These are phyloP conservation scores for Syngnathus floridae DNA, from an alignment of 2,113 vertebrate genomes.

Conservation along the genomic window DNA sequence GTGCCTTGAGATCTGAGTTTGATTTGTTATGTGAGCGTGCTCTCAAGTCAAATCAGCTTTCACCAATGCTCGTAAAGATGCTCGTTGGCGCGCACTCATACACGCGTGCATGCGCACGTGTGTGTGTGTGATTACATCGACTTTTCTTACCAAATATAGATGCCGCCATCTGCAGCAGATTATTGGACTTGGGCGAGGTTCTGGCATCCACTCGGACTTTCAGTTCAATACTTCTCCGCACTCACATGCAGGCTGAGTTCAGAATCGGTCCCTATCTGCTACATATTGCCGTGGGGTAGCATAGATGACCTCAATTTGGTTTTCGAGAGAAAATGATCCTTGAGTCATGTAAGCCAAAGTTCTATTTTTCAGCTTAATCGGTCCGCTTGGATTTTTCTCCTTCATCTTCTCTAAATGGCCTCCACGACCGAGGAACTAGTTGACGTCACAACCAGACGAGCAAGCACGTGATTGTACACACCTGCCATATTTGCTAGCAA, in stretches of 20 bases:
- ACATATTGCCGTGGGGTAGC: neutral
- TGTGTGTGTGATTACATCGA: conserved; percentile 8
- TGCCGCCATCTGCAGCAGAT: conserved; percentile 24
- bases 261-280: neutral
- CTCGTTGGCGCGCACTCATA: conserved; percentile 6
- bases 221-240: neutral
- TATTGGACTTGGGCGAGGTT: conserved; percentile 16
- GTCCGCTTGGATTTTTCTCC: no score
- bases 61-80: neutral
- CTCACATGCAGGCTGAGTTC: neutral
- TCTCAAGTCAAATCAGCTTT: no score
- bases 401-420: no score
- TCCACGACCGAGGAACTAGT: no score
- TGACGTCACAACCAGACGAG: no score
- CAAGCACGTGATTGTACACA: no score
- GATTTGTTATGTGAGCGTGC: neutral
- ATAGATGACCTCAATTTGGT: no score
- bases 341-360: no score
- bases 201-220: neutral
- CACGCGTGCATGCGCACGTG: neutral
- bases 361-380: no score
- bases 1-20: no score
- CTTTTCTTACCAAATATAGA: conserved; percentile 34
- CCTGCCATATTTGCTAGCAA: no score
- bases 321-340: no score